Base-by-base conservation (phyloP, 2,888 invertebrate genomes). In the Luperina testacea region DNA sequence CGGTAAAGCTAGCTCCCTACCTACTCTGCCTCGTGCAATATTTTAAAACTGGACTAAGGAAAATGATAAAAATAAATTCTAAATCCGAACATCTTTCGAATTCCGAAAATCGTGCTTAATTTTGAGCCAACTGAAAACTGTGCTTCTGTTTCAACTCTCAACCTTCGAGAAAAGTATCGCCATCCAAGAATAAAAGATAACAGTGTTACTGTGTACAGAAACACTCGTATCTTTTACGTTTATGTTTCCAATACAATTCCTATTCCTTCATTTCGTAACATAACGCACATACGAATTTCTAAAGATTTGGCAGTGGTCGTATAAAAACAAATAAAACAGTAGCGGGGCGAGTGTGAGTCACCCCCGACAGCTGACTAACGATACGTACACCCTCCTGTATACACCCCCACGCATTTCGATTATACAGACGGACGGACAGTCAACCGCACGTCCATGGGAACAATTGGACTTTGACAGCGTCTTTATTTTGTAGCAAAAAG, bases 241-340 rank as follows among this genome's bases (percentile, higher is more conserved):
- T 77, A 73, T 69, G 71, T 75, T 71, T 78, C 75, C 81, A 78
- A 85, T 81, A 77, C 78, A 84, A 80, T 78, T 84, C 69, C 27
- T 78, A 79, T 87, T 80, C 77, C 72, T 83, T 83, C 72, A 78
- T 82, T 86, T 80, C 75, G 77, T 64, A 70, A 76, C 77, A 80
- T 89, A 88, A 84, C 70, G 75, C 73, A 75, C 75, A 81, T 84
- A 89, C 80, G 76, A 77, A 82, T 77, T 75, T 79, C 68, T 71
- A 78, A 78, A 79, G 80, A 88, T 87, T 87, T 90, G 75, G 82
- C 83, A 73, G 84, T 77, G 87, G 87, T 89, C 87, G 85, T 86
- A 90, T 89, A 89, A 90, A 91, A 89, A 89, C 88, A 84, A 89
- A 90, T 90, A 90, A 90, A 88, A 81, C 81, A 75, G 70, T 75